These are phyloP conservation scores for Agapornis roseicollis DNA, from an alignment of 2,113 vertebrate species.

Conservation along the genomic window DNA sequence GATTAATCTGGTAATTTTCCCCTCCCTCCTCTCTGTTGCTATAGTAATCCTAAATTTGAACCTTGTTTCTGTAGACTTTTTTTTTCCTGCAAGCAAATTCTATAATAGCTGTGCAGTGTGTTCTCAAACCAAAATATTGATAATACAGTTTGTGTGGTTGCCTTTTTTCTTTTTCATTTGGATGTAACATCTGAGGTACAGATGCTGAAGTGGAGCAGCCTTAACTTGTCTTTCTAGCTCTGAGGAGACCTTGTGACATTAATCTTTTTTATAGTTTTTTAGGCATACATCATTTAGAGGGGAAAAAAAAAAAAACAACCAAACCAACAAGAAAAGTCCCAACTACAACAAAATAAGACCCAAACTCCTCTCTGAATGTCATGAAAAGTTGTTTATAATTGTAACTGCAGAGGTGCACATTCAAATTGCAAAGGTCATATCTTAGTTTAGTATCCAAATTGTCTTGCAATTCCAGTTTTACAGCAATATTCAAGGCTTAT, in stretches of 20 bases:
- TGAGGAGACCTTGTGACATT: neutral
- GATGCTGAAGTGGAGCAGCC: neutral
- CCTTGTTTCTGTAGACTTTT: neutral
- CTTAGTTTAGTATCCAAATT: neutral
- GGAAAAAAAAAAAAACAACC: neutral
- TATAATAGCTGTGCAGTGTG: neutral
- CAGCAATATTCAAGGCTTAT: neutral
- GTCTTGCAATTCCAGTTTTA: neutral
- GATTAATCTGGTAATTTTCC: constrained; percentile 5
- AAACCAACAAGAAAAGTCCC: neutral
- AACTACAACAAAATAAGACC: neutral
- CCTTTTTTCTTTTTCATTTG: neutral
- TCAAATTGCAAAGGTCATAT: neutral
- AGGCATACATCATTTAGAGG: neutral
- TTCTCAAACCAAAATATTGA: neutral
- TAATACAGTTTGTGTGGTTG: neutral
- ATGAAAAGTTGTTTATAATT: neutral
- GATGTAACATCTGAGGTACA: neutral
- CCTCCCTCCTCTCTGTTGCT: constrained; percentile 4
- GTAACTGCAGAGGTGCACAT: neutral
- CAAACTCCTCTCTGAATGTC: neutral
- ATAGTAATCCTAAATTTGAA: constrained; percentile 59
- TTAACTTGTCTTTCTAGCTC: neutral
- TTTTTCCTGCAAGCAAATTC: neutral
- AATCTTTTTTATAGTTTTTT: neutral